Evolutionary conservation across 2,888 invertebrate genomes (phyloP), one percentile per base, ranked within the genome.

Genomic region (Andrena marginata): DNA sequence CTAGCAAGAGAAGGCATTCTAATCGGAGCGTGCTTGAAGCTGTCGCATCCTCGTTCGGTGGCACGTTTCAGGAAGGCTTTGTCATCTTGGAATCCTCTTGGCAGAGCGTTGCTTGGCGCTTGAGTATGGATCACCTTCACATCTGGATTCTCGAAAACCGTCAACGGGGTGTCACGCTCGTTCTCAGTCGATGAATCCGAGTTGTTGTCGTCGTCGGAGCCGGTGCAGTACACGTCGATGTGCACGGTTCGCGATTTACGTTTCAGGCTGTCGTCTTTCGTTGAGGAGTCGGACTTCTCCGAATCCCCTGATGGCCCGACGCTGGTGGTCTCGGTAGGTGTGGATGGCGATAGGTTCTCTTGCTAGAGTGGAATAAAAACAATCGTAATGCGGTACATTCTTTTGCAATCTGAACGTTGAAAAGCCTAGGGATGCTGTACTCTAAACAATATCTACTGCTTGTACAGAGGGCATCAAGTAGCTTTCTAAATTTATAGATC

Each of bases 191-290:
- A 86, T 13, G 91, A 87, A 63, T 90, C 91, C 8, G 90, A 89
- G 23, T 93, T 95, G 29, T 93, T 94, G 80, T 93, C 94, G 56
- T 94, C 94, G 49, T 95, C 95, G 0, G 96, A 96, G 1, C 96
- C 97, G 0, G 97, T 97, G 90, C 97, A 97, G 90, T 97, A 97
- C 2, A 97, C 97, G 93, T 97, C 97, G 70, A 97, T 97, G 91
- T 97, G 97, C 35, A 97, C 96, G 0, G 97, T 97, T 75, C 96
- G 95, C 13, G 96, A 96, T 89, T 95, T 95, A 84, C 94, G 94
- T 68, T 91, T 91, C 1, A 89, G 82, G 67, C 88, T 86, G 51
- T 90, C 90, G n/a, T 92, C 91, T 35, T 88, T 86, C 23, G 86
- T 26, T 3, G 89, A 89, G 10, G 89, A 86, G 20, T 89, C 89